Conservation (phyloP, 2,797 vertebrate species). For the Potorous gilbertii region DNA sequence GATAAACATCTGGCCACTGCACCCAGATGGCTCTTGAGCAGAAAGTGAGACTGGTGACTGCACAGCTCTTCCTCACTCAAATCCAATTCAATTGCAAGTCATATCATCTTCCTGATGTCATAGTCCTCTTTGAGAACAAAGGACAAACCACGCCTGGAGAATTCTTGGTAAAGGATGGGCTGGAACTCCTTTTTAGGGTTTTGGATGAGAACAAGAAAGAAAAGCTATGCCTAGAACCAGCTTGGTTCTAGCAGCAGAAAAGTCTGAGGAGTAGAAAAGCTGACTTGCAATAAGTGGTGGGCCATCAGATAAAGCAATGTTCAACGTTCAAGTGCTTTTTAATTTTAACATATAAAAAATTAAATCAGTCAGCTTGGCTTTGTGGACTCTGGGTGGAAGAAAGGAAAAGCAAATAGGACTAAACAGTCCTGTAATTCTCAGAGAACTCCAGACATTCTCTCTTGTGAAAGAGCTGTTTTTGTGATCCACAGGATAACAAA, state of each 20-base stretch:
- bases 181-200: background rate
- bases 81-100: no score
- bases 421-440: constrained; percentile 53
- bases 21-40: no score
- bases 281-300: background rate
- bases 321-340: constrained; percentile 41
- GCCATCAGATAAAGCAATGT: background rate
- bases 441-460: constrained; percentile 46
- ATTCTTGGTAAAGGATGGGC: background rate
- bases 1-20: no score
- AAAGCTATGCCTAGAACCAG: background rate
- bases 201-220: background rate
- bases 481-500: constrained; percentile 21
- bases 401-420: constrained; percentile 18
- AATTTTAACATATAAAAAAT: constrained; percentile 50
- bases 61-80: no score
- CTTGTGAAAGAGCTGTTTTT: constrained; percentile 41
- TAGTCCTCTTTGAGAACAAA: no score
- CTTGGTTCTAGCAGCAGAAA: background rate
- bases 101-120: no score
- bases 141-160: background rate
- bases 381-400: constrained; percentile 24
- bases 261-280: constrained; percentile 37
- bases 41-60: no score
- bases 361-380: constrained; percentile 49